phyloP scores from a whole-genome alignment of 2,888 invertebrate species.

The Mesopsocus fuscifrons region DNA sequence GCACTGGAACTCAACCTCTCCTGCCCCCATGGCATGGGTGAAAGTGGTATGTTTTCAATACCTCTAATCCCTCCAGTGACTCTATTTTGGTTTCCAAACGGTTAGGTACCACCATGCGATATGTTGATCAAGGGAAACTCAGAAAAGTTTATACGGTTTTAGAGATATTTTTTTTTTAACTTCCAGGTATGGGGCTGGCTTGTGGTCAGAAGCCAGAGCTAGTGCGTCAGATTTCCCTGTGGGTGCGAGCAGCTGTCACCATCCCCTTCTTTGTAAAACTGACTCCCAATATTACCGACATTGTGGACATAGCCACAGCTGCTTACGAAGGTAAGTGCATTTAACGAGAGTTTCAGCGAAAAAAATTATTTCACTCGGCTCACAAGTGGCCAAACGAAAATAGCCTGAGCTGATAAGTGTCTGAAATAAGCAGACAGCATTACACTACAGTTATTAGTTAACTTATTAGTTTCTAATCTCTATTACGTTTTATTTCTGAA shows the following conservation, averaged over 20 bases:
- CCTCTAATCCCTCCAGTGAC: background rate
- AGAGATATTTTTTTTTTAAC: background rate
- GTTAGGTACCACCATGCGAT: no score
- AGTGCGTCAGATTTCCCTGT: conserved; percentile 73
- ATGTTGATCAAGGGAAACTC: no score
- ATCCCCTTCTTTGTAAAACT: conserved; percentile 96
- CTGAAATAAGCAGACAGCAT: no score
- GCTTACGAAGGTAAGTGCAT: conserved; percentile 53
- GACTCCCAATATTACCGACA: conserved; percentile 94
- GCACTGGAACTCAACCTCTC: conserved; percentile 91
- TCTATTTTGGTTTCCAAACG: no score
- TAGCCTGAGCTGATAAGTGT: no score
- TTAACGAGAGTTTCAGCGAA: no score
- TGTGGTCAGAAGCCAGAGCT: conserved; percentile 88
- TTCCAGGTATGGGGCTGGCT: conserved; percentile 47
- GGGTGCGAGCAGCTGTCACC: conserved; percentile 71
- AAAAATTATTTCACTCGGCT: no score
- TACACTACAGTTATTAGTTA: no score
- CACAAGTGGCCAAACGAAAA: no score
- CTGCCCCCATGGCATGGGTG: conserved; percentile 98
- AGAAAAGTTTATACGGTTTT: no score
- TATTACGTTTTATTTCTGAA: no score
- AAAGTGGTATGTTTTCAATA: conserved; percentile 69
- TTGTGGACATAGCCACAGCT: conserved; percentile 72
- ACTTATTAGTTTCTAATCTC: no score